Percentiles rank a stretch among this genome's conserved stretches.
Conservation (phyloP, 2,888 invertebrate genomes). For the Cantharis lateralis region DNA sequence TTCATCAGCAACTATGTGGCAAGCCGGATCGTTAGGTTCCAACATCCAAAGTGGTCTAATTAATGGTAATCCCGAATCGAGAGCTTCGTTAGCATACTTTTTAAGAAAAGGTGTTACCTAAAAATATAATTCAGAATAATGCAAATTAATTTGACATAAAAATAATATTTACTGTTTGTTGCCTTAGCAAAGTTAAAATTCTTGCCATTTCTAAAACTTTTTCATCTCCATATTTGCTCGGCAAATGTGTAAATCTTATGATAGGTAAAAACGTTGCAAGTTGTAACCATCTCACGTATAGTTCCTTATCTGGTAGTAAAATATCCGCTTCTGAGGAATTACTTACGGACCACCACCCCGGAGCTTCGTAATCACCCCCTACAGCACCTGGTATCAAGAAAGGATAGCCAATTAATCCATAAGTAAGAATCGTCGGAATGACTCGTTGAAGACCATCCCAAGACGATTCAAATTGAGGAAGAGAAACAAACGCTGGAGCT, state of each 20-base stretch:
- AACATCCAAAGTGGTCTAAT: constrained; percentile 91
- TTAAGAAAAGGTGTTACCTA: constrained; percentile 77
- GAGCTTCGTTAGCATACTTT: constrained; percentile 76
- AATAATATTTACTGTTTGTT: constrained; percentile 64
- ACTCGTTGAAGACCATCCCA: constrained; percentile 78
- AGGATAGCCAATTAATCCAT: constrained; percentile 90
- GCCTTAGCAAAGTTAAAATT: constrained; percentile 72
- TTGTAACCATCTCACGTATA: constrained; percentile 90
- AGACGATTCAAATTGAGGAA: constrained; percentile 83
- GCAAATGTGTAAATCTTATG: constrained; percentile 87
- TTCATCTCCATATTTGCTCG: constrained; percentile 85
- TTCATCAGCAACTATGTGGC: constrained; percentile 79
- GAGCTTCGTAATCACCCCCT: constrained; percentile 82
- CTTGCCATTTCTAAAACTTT: constrained; percentile 76
- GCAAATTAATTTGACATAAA: not conserved
- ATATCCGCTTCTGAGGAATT: constrained; percentile 57
- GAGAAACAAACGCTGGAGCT: constrained; percentile 82
- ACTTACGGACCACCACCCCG: constrained; percentile 59
- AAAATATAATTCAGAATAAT: constrained; percentile 20
- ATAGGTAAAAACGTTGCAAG: constrained; percentile 89
- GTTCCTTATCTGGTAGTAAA: constrained; percentile 73
- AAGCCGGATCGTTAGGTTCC: constrained; percentile 77
- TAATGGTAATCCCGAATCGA: constrained; percentile 82
- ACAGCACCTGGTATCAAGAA: constrained; percentile 93
- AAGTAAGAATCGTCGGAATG: constrained; percentile 84